Evolutionary conservation across 2,888 invertebrate genomes (phyloP).

Genomic region (Blastobasis lacticolella): DNA sequence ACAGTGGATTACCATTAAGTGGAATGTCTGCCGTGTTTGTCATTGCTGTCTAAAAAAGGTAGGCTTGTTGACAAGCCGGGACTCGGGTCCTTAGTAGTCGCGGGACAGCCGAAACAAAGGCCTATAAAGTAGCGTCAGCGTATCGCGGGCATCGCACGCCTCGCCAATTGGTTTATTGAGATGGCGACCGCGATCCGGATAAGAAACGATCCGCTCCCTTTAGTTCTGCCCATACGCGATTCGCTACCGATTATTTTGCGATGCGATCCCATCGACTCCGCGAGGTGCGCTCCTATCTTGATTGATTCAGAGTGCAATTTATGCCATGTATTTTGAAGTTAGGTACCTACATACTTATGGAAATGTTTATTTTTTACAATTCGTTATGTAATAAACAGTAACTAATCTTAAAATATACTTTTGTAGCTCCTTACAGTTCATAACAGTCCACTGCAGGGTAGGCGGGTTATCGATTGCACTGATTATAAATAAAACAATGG

Average conservation of each 20-base stretch:
- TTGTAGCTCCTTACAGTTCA: not conserved
- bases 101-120: slow-evolving; percentile 19
- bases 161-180: slow-evolving; percentile 67
- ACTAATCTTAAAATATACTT: not conserved
- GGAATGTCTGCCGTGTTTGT: too few species aligned
- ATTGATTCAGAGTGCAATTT: not conserved
- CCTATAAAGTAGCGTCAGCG: slow-evolving; percentile 33
- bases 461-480: not conserved
- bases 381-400: not conserved
- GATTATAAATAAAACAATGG: not conserved
- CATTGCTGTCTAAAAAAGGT: too few species aligned
- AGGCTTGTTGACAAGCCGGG: too few species aligned
- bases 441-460: too few species aligned
- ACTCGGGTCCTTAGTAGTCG: too few species aligned
- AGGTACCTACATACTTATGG: not conserved
- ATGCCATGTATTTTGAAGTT: not conserved
- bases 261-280: not conserved
- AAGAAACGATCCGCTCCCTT: slow-evolving; percentile 28
- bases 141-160: slow-evolving; percentile 30
- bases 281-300: not conserved
- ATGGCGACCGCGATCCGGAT: slow-evolving; percentile 43
- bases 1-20: too few species aligned
- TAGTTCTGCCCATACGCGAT: slow-evolving; percentile 2
- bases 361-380: not conserved
- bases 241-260: not conserved